Base-by-base conservation (phyloP, 2,888 invertebrate genomes). In the Phasia obesa region DNA sequence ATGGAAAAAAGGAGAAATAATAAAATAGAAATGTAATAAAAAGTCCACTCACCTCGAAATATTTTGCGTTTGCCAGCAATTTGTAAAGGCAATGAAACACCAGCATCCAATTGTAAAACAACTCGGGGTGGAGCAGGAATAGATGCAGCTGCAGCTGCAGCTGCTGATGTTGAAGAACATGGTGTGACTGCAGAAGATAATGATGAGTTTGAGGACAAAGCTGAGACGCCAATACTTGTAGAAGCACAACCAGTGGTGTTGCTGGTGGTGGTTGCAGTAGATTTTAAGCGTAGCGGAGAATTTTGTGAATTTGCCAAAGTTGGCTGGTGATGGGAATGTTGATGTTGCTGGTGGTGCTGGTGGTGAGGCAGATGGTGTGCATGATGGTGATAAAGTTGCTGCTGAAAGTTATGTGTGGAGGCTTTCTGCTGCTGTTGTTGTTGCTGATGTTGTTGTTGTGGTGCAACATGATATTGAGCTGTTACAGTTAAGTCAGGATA, bases 11-110 rank as follows among this genome's bases (percentile, higher is more conserved):
- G 3, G 1, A 44, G 23, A n/a, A 64, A 21, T 11, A 55, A 64
- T 23, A 31, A 21, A 55, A 19, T 4, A 27, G 53, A 55, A 64
- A n/a, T 35, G 73, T 62, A 53, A 74, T 74, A 60, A 74, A 74
- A 74, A 87, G 88, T 88, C 42, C 88, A 92, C 93, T 93, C 92
- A 95, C 96, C 96, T 94, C 94, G 93, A 87, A 96, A 94, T 87
- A 95, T 93, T 91, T 96, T 95, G 86, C 95, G 92, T 89, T 94
- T 94, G 87, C 95, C 95, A 87, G 95, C 95, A 88, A 95, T 94
- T 90, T 95, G 93, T 87, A 96, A 94, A 85, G 94, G 94, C 89
- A 96, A 94, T 25, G 94, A 94, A 87, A 95, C 95, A n/a, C 96
- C 96, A 13, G 94, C 84, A 62, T 95, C 94, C 86, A 96, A 94